These are phyloP conservation scores for Monoplex corrugatus DNA, from an alignment of 2,888 invertebrate species.

Conservation along the genomic window DNA sequence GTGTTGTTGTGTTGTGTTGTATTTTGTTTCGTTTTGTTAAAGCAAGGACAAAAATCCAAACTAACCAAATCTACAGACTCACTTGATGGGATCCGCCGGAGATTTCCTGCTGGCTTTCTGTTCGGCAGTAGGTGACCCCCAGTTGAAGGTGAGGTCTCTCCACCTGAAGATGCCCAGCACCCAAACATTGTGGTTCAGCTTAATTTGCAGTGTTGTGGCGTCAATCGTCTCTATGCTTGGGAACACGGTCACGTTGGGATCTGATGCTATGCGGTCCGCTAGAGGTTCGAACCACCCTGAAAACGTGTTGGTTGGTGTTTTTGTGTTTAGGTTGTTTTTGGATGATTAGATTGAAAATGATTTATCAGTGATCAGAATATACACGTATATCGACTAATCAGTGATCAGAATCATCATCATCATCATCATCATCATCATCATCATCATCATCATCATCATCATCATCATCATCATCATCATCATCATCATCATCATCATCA, in stretches of 20 bases:
- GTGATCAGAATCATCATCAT: too few species aligned
- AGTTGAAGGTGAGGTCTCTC: slow-evolving; percentile 49
- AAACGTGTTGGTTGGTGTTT: neutral
- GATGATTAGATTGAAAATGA: too few species aligned
- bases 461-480: too few species aligned
- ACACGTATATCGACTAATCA: too few species aligned
- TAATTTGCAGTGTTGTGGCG: slow-evolving; percentile 23
- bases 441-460: too few species aligned
- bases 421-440: too few species aligned
- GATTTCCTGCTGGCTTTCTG: neutral
- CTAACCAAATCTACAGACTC: neutral
- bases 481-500: too few species aligned
- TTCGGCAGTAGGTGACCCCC: slow-evolving; percentile 4
- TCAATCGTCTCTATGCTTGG: slow-evolving; percentile 58
- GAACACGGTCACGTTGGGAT: slow-evolving; percentile 51
- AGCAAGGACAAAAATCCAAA: too few species aligned
- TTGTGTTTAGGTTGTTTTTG: too few species aligned
- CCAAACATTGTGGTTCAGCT: slow-evolving; percentile 43
- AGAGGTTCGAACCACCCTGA: slow-evolving; percentile 60
- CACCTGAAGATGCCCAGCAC: slow-evolving; percentile 47
- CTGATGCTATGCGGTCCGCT: slow-evolving; percentile 46
- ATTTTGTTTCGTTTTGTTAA: too few species aligned
- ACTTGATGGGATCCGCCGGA: slow-evolving; percentile 47
- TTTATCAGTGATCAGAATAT: too few species aligned
- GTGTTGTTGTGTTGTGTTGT: too few species aligned